phyloP scores from a whole-genome alignment of 2,888 invertebrate genomes.

The Mermis nigrescens region DNA sequence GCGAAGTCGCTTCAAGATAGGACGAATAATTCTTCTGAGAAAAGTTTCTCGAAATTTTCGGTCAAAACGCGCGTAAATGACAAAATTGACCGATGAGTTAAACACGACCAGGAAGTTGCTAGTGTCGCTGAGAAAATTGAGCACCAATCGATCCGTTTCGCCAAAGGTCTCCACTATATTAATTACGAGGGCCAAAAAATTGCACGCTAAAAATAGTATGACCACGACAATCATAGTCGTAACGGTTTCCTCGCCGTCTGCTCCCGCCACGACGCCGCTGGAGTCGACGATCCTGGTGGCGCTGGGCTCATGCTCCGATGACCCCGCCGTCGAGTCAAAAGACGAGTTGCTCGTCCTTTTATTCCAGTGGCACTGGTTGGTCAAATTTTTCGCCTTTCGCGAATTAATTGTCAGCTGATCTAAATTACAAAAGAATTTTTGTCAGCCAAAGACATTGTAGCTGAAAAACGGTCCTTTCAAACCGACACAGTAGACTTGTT shows the following conservation, averaged over 20 bases:
- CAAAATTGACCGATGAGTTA: slow-evolving; percentile 29
- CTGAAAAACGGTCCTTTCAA: too few relatives aligned
- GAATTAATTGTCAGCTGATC: too few relatives aligned
- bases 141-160: neutral
- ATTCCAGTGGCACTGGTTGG: too few relatives aligned
- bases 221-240: slow-evolving; percentile 33
- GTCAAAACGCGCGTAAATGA: slow-evolving; percentile 27
- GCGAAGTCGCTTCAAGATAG: too few relatives aligned
- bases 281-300: too few relatives aligned
- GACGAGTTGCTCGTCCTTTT: too few relatives aligned
- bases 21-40: too few relatives aligned
- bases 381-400: neutral
- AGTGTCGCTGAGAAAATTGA: slow-evolving; percentile 20
- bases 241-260: slow-evolving; percentile 25
- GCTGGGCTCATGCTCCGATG: too few relatives aligned
- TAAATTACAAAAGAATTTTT: too few relatives aligned
- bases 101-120: slow-evolving; percentile 31
- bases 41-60: neutral
- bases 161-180: slow-evolving; percentile 12
- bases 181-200: slow-evolving; percentile 20
- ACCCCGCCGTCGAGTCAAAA: too few relatives aligned
- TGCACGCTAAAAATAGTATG: slow-evolving; percentile 28
- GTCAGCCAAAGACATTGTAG: too few relatives aligned
- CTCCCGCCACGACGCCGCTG: neutral
- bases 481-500: too few relatives aligned